phyloP scores from a whole-genome alignment of 2,888 invertebrate genomes.

The Drymonia ruficornis region DNA sequence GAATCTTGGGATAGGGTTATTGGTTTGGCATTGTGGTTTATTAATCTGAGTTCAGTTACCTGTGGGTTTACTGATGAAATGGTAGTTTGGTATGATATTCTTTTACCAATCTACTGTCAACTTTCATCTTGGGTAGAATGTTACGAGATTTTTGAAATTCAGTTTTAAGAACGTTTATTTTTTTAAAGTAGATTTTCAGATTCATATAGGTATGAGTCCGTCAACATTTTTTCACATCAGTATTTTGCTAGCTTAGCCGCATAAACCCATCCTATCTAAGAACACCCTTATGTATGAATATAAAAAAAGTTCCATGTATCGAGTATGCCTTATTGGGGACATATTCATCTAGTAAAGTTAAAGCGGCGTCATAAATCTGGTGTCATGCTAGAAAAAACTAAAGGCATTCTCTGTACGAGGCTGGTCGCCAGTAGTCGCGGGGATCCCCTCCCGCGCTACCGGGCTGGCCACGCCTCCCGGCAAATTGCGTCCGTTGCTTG shows the following conservation, averaged over 20 bases:
- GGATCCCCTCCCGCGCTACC: constrained; percentile 55
- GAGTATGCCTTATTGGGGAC: constrained; percentile 18
- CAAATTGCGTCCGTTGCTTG: constrained; percentile 66
- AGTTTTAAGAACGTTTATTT: too few relatives aligned
- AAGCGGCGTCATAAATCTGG: constrained; percentile 19
- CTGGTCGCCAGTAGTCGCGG: constrained; percentile 32
- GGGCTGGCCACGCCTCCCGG: constrained; percentile 65
- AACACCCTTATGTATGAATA: too few relatives aligned
- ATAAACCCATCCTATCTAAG: too few relatives aligned
- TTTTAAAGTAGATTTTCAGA: too few relatives aligned
- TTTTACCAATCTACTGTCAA: too few relatives aligned
- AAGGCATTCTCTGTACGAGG: constrained; percentile 31
- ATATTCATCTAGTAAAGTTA: constrained; percentile 17
- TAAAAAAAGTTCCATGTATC: background rate
- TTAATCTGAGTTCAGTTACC: background rate
- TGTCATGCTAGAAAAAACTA: constrained; percentile 27
- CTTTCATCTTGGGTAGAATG: too few relatives aligned
- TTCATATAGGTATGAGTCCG: too few relatives aligned
- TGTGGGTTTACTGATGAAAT: background rate
- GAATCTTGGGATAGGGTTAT: background rate
- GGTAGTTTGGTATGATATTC: background rate
- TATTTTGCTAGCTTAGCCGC: too few relatives aligned
- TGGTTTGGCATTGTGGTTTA: background rate
- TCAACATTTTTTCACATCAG: too few relatives aligned
- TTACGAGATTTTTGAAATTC: too few relatives aligned